A percentile compares a stretch with the other conserved stretches of the same genome.
Conservation (phyloP, 2,113 vertebrate genomes). For the Larimichthys polyactis region DNA sequence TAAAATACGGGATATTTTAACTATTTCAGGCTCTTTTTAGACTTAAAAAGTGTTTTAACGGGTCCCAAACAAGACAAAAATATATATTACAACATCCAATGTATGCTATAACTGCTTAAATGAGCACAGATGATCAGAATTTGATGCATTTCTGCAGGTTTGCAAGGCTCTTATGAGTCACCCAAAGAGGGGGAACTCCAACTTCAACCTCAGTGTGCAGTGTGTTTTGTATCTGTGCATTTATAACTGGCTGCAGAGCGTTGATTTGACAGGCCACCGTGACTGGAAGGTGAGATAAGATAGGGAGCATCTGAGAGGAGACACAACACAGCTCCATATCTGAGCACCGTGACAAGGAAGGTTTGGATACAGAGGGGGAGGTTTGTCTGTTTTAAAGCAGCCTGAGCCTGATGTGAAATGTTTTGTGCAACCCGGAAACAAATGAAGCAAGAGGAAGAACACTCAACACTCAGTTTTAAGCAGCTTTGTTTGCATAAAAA, state of each 20-base stretch:
- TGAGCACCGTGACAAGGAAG: background rate
- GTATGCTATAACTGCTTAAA: background rate
- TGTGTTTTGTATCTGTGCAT: background rate
- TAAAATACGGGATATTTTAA: too few relatives aligned
- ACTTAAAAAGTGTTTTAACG: background rate
- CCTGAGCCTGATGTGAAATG: background rate
- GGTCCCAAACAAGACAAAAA: background rate
- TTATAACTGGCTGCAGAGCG: background rate
- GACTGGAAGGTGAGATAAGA: constrained; percentile 22
- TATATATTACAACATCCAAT: background rate
- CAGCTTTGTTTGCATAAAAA: background rate
- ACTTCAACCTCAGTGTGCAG: background rate
- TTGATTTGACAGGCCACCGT: background rate
- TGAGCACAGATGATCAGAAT: background rate
- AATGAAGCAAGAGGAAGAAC: background rate
- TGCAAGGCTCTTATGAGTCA: background rate
- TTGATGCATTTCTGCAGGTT: background rate
- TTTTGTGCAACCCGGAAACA: background rate
- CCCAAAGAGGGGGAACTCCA: background rate
- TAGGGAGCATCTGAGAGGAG: constrained; percentile 1
- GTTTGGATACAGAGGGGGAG: too few relatives aligned
- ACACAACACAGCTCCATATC: constrained; percentile 9
- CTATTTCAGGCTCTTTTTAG: background rate
- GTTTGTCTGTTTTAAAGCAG: background rate
- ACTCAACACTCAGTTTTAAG: background rate